Conservation (phyloP, 2,797 vertebrate species). For the Cynodonichthys magdalenae region DNA sequence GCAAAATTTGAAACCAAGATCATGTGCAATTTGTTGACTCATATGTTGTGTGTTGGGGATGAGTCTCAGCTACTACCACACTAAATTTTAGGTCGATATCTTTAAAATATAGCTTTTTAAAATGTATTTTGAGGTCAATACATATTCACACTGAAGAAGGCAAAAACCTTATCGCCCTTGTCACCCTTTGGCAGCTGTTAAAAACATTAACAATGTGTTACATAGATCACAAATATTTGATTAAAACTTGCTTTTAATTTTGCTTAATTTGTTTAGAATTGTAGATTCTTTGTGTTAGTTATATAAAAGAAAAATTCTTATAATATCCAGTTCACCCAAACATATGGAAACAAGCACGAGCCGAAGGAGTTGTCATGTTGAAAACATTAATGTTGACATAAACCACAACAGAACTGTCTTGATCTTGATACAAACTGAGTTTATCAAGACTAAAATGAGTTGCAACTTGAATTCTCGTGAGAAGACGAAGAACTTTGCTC, state of each 20-base stretch:
- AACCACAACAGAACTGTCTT: not conserved
- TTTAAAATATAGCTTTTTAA: too few species aligned
- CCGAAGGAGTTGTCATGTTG: not conserved
- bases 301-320: slow-evolving; percentile 11
- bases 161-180: too few species aligned
- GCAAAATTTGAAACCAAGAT: too few species aligned
- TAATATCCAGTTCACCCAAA: slow-evolving; percentile 10
- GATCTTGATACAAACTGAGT: not conserved
- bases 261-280: slow-evolving; percentile 4
- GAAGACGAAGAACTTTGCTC: not conserved
- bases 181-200: too few species aligned
- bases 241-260: slow-evolving; percentile 23
- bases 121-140: too few species aligned
- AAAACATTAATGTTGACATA: slow-evolving; percentile 1
- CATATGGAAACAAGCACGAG: slow-evolving; percentile 1
- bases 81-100: too few species aligned
- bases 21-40: too few species aligned
- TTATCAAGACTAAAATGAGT: not conserved
- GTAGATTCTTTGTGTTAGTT: slow-evolving; percentile 11
- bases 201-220: not conserved
- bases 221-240: slow-evolving; percentile 3
- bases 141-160: too few species aligned
- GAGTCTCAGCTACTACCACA: too few species aligned
- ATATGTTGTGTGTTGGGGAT: too few species aligned
- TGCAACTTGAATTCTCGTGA: not conserved